Evolutionary conservation across 2,113 vertebrate genomes (phyloP), one percentile per base, ranked within the genome.

Genomic region (Callopanchax toddi): DNA sequence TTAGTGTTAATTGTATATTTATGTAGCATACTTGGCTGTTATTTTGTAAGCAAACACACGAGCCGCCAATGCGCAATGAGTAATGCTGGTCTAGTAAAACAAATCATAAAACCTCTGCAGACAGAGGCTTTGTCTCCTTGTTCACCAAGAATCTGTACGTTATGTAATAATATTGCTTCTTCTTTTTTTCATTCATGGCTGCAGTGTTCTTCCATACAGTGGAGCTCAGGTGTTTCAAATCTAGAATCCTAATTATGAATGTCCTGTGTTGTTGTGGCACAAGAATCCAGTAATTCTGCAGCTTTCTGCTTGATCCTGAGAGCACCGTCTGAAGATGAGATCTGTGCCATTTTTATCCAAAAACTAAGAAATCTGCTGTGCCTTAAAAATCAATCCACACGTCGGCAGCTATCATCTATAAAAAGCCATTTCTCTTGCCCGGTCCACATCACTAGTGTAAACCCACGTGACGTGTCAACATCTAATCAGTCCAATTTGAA

Each of bases 401-500:
- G n/a, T 10, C 26, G 42, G 40, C 42, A 55, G 26, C 46, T n/a
- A 17, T 17, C 26, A 3, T 44, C 55, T 20, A 5, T 43, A n/a
- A 11, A 40, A 37, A 59, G 53, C n/a, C 17, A 3, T 67, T 45
- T 29, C 45, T 13, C 0, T 21, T 6, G 13, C 11, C 23, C 34
- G 2, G 26, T 48, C 34, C 23, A 18, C 63, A 62, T 55, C 25
- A 16, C 4, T 45, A 4, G n/a, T 45, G 51, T 46, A 62, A 70
- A 72, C 52, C 65, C 29, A 57, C 59, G 5, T 43, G 45, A 42
- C 29, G 32, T 43, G 50, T 64, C 57, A 51, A 44, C 48, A 70
- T 50, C 56, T 78, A 51, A 81, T 81, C 72, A 71, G 62, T 44
- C 48, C 68, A 79, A 74, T 83, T 82, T 80, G 29, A 54, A 62